Base-by-base conservation (phyloP, 2,888 invertebrate species). In the Melolontha melolontha region DNA sequence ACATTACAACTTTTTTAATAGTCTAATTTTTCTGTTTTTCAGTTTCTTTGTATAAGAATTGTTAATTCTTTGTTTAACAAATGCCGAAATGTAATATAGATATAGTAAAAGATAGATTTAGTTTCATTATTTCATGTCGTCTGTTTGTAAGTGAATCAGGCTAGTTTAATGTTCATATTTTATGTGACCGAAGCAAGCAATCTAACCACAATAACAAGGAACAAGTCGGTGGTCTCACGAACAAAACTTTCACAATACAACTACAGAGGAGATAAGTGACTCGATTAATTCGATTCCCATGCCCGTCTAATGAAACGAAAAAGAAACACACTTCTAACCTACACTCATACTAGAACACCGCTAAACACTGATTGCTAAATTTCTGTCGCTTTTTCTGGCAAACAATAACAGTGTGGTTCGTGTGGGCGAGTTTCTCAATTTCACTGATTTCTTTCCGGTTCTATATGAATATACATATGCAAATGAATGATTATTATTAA, bases 241-340 rank as follows among this genome's bases (percentile, higher is more conserved):
- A 40, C 11, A 29, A n/a, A 27, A 66, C 66, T 66, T 66, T 66
- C 66, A 66, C 66, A 66, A 59, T 57, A 40, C 40, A 47, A 41
- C 12, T 68, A 34, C 40, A 39, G 49, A 64, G 47, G 47, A 62
- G 59, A 62, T 62, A 63, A 68, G 64, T 55, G 27, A 67, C 22
- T 41, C 54, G 67, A 52, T 52, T 67, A 68, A 64, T 68, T 68
- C 63, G 63, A 41, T 68, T 68, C 68, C 50, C 64, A 68, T 68
- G 64, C 64, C 17, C 16, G 47, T 12, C 39, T 62, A 62, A 62
- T 47, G 47, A 62, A 62, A 34, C 47, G 47, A n/a, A 34, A 62
- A 62, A 16, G 29, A 62, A 55, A 55, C 42, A 59, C 59, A 44
- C 27, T 17, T 59, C 34, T 47, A 62, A 47, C 59, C 59, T 47